Evolutionary conservation across 2,797 vertebrate genomes (phyloP).

Genomic region (Sardinella longiceps): DNA sequence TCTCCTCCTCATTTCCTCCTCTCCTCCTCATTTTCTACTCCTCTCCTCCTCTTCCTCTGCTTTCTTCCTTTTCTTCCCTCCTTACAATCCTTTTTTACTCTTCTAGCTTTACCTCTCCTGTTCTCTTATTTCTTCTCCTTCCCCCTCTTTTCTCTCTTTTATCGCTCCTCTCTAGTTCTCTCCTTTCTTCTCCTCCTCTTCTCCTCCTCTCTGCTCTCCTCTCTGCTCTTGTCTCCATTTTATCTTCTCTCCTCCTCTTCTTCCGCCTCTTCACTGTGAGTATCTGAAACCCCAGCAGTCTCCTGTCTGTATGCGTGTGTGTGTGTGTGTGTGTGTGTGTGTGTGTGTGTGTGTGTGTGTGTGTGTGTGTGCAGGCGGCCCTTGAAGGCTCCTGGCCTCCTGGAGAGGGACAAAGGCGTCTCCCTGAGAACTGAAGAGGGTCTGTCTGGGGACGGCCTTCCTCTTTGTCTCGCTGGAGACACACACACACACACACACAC

Average conservation of each 20-base stretch:
- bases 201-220: not conserved
- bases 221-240: not conserved
- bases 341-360: not conserved
- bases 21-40: too few species aligned
- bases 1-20: too few species aligned
- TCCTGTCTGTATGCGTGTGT: not conserved
- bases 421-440: constrained; percentile 54
- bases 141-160: not conserved
- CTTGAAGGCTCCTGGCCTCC: constrained; percentile 54
- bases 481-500: too few species aligned
- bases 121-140: too few species aligned
- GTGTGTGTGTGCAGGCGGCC: constrained; percentile 23
- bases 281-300: not conserved
- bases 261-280: not conserved
- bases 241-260: too few species aligned
- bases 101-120: too few species aligned
- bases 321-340: not conserved
- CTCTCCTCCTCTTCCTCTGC: too few species aligned
- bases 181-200: not conserved
- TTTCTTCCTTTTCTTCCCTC: not conserved
- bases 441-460: constrained; percentile 53
- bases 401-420: constrained; percentile 56
- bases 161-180: not conserved
- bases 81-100: not conserved
- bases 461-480: constrained; percentile 60